Evolutionary conservation across 2,797 vertebrate genomes (phyloP).

Genomic region (Ciconia nigra): DNA sequence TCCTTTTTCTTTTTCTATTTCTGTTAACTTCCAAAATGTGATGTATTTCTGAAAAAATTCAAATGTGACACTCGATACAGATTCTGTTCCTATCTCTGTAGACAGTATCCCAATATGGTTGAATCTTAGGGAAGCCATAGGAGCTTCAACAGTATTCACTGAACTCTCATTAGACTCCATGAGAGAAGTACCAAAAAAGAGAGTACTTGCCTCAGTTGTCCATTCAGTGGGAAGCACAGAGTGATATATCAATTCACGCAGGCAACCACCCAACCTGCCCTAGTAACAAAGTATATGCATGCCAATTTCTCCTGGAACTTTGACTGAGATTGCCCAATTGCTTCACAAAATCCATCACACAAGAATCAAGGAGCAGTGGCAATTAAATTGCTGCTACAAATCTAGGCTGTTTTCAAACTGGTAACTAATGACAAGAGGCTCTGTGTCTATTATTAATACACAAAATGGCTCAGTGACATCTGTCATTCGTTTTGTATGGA

Average conservation of each 20-base stretch:
- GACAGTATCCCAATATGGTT: neutral
- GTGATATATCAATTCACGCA: neutral
- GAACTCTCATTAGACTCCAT: neutral
- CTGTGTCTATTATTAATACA: neutral
- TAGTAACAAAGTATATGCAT: neutral
- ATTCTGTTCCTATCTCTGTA: neutral
- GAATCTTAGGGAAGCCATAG: neutral
- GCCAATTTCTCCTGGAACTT: neutral
- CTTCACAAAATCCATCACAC: neutral
- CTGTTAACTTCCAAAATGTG: neutral
- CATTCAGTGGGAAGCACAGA: neutral
- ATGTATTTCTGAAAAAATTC: neutral
- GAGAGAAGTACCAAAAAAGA: neutral
- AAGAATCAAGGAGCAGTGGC: neutral
- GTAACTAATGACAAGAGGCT: neutral
- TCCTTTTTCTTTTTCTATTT: neutral
- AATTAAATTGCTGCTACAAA: neutral
- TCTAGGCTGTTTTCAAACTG: neutral
- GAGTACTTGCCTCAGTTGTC: neutral
- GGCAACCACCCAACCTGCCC: rapidly evolving
- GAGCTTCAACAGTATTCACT: neutral
- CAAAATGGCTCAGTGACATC: neutral
- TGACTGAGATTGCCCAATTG: neutral
- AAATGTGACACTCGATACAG: neutral
- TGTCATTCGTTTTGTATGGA: neutral